Evolutionary conservation across 2,888 invertebrate genomes (phyloP).

Genomic region (Antheraea yamamai): DNA sequence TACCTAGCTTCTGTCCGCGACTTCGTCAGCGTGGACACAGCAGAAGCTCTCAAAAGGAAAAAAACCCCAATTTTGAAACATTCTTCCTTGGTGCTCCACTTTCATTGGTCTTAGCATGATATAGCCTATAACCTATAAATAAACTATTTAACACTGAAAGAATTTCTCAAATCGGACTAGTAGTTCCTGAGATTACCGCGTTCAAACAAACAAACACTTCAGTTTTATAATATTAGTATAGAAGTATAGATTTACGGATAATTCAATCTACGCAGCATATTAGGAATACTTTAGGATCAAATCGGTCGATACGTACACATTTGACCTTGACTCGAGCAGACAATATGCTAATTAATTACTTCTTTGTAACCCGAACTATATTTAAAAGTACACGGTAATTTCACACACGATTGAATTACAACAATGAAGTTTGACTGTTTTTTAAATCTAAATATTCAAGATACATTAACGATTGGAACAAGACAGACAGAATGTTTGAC

Average conservation of each 20-base stretch:
- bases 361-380: conserved; percentile 24
- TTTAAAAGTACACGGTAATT: conserved; percentile 38
- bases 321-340: conserved; percentile 29
- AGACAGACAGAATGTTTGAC: background rate
- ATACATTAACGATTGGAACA: background rate
- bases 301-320: conserved; percentile 1
- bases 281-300: background rate
- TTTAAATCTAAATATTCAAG: background rate
- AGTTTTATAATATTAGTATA: background rate
- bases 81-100: no score
- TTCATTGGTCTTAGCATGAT: no score
- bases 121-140: no score
- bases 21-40: no score
- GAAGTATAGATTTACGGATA: background rate
- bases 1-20: no score
- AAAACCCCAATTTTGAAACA: no score
- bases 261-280: background rate
- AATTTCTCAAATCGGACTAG: no score
- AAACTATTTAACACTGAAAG: no score
- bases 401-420: conserved; percentile 37
- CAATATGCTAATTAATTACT: conserved; percentile 29
- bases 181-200: no score
- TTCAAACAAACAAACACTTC: no score
- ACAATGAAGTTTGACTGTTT: conserved; percentile 28
- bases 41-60: no score